Evolutionary conservation across 2,888 invertebrate species (phyloP).

Genomic region (Pristionchus exspectatus): DNA sequence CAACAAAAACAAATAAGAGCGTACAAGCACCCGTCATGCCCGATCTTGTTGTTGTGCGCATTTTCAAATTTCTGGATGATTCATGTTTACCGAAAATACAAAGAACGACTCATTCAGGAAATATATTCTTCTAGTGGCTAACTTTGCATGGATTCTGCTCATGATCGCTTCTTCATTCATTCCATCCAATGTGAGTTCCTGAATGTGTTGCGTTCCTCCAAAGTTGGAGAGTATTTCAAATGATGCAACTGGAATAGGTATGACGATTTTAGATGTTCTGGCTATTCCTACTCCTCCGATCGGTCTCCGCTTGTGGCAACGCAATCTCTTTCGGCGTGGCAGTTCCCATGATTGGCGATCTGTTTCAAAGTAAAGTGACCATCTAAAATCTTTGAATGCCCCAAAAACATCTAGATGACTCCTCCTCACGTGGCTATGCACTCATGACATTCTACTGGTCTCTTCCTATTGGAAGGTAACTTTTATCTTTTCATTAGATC

Average conservation of each 20-base stretch:
- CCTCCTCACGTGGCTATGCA: not conserved
- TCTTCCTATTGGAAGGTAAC: constrained; percentile 5
- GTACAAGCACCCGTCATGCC: no score
- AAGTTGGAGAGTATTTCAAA: no score
- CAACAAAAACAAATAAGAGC: no score
- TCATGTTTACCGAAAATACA: no score
- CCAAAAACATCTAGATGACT: not conserved
- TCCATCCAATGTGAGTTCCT: not conserved
- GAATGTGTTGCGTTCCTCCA: no score
- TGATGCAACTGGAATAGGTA: not conserved
- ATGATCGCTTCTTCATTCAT: constrained; percentile 30
- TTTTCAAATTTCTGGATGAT: no score
- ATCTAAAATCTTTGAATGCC: not conserved
- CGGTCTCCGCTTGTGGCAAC: constrained; percentile 15
- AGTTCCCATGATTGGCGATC: constrained; percentile 37
- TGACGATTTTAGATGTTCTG: constrained; percentile 30
- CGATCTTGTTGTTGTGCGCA: no score
- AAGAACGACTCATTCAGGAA: not conserved
- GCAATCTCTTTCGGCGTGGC: constrained; percentile 44
- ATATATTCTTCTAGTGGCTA: not conserved
- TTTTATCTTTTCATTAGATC: not conserved
- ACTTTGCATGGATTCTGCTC: not conserved
- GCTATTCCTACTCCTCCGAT: constrained; percentile 27
- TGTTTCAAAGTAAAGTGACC: not conserved
- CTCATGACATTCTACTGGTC: constrained; percentile 48